Evolutionary conservation across 1,140 invertebrate genomes (phyloP).

Genomic region (Hypsibius dujardini): DNA sequence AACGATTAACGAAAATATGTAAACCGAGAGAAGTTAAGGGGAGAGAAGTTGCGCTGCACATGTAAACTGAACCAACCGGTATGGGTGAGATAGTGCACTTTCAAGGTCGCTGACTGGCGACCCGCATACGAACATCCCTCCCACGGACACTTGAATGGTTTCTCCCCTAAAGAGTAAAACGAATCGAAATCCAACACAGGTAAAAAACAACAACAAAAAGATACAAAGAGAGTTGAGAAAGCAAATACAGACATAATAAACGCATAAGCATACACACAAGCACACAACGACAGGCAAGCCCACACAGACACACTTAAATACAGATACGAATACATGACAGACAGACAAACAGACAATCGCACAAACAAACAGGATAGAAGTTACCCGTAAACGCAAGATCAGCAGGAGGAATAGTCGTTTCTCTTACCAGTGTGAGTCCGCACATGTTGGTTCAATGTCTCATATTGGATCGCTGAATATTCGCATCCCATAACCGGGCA

Average conservation of each 20-base stretch:
- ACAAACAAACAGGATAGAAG: too few species aligned
- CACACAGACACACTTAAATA: neutral
- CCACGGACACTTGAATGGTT: constrained; percentile 9
- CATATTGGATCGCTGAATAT: constrained; percentile 1
- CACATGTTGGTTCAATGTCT: constrained; percentile 5
- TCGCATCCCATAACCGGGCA: neutral
- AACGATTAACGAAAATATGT: neutral
- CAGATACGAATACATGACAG: neutral
- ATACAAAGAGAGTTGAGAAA: too few species aligned
- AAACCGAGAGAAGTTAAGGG: neutral
- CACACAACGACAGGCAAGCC: too few species aligned
- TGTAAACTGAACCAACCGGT: neutral
- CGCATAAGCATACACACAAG: too few species aligned
- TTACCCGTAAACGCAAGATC: too few species aligned
- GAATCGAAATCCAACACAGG: too few species aligned
- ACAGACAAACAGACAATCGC: too few species aligned
- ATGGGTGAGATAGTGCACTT: neutral
- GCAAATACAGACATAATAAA: too few species aligned
- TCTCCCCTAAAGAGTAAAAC: neutral
- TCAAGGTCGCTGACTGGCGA: neutral
- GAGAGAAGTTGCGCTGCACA: neutral
- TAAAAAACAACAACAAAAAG: too few species aligned
- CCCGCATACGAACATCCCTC: neutral
- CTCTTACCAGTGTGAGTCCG: neutral
- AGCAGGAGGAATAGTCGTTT: neutral